A percentile compares a stretch with the other conserved stretches of the same genome.
Conservation (phyloP, 2,113 vertebrate genomes). For the Notarius lentiginosus region DNA sequence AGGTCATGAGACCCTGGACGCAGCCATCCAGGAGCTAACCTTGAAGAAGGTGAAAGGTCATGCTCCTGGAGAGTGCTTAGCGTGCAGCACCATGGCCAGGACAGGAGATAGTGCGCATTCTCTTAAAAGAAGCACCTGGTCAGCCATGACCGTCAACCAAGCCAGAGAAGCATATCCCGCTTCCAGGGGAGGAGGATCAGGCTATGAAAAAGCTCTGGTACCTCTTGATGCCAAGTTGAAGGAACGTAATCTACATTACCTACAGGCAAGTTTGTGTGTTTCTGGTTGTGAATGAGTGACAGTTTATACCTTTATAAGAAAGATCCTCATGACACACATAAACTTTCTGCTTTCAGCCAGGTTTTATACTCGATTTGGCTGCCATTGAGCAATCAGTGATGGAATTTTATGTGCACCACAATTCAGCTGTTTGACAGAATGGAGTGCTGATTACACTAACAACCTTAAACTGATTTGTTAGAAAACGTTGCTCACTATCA, state of each 20-base stretch:
- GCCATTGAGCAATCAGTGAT: not conserved
- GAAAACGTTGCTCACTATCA: not conserved
- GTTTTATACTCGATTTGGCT: not conserved
- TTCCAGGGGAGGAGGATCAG: slow-evolving; percentile 60
- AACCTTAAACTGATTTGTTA: not conserved
- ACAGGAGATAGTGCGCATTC: slow-evolving; percentile 79
- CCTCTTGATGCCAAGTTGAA: slow-evolving; percentile 89
- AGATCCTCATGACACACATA: not conserved
- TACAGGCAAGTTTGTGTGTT: slow-evolving; percentile 81
- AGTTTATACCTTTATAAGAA: slow-evolving; percentile 17
- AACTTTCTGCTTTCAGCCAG: not conserved
- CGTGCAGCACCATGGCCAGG: slow-evolving; percentile 91
- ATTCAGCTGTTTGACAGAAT: not conserved
- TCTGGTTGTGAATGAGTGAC: not conserved
- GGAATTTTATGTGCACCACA: not conserved
- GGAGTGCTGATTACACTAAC: not conserved
- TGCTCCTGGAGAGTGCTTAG: slow-evolving; percentile 87
- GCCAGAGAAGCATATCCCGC: slow-evolving; percentile 91
- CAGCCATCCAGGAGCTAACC: slow-evolving; percentile 94
- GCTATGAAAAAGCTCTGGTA: slow-evolving; percentile 88
- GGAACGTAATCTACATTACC: slow-evolving; percentile 91
- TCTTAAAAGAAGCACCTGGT: slow-evolving; percentile 95
- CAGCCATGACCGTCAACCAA: slow-evolving; percentile 98
- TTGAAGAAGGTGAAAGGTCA: slow-evolving; percentile 86
- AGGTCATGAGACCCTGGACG: slow-evolving; percentile 89